Evolutionary conservation across 2,797 vertebrate species (phyloP), one percentile per base, ranked within the genome.

Genomic region (Oophaga sylvatica): DNA sequence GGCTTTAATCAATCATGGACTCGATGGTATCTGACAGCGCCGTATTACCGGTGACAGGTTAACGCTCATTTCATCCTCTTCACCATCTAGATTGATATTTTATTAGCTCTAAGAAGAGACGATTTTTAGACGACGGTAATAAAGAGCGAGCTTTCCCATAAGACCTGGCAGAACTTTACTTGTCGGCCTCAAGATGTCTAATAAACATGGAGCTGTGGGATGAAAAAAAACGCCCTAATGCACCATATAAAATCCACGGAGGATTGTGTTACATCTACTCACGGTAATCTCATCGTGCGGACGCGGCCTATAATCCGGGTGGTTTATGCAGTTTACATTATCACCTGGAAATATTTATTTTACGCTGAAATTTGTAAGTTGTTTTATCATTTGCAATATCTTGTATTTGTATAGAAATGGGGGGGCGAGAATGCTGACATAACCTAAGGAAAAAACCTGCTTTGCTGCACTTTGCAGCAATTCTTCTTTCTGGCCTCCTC

Each of bases 161-260:
- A 76, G 76, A 16, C 26, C 63, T 88, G 87, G 87, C 87, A 88
- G 77, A 19, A 16, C 26, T 65, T 76, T 63, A 17, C 83, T 41
- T 85, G 67, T 88, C 87, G 63, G 80, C 82, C 29, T 73, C 19
- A 56, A 62, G 76, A 80, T 45, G 57, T 85, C 83, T 85, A 48
- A 60, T 88, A 88, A 85, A 88, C 41, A 22, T 19, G 26, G 20
- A 59, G 41, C 78, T 45, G 41, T 56, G 26, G 41, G 31, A 10
- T 19, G 76, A 84, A 76, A 15, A 57, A 19, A 71, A 41, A 20
- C 53, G 62, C 87, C 63, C 83, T 88, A 85, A 88, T 88, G 87
- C 78, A 59, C 83, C 81, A 31, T 88, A 81, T 88, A 85, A 81
- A 81, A 41, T 41, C 35, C 3, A 41, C 2, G 2, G 35, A 41